These are phyloP conservation scores for Copidosoma aretas DNA, from an alignment of 2,888 invertebrate species.

Conservation along the genomic window DNA sequence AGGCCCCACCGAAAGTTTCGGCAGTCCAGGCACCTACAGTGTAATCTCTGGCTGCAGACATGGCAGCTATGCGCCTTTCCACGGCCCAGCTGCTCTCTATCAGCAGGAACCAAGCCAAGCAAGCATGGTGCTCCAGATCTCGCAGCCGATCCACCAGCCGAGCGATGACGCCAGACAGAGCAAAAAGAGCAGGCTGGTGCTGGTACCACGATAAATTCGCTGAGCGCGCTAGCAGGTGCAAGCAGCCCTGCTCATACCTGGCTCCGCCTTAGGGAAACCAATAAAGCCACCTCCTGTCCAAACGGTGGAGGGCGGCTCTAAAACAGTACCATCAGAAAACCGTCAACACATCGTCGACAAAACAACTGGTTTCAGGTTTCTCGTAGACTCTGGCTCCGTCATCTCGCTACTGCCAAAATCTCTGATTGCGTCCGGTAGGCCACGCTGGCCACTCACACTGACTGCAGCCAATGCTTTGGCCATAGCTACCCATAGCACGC, in stretches of 20 bases:
- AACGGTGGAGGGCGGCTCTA: not conserved
- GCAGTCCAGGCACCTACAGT: not conserved
- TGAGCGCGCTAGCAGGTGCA: not conserved
- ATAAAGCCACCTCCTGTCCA: not conserved
- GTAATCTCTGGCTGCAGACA: not conserved
- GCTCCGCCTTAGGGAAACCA: not conserved
- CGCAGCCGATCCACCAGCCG: not conserved
- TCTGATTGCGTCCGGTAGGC: not conserved
- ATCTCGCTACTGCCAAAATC: conserved; percentile 4
- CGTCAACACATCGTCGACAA: conserved; percentile 14
- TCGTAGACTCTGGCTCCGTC: conserved; percentile 18
- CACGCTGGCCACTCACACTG: conserved; percentile 44
- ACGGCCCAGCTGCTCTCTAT: not conserved
- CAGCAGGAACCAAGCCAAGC: not conserved
- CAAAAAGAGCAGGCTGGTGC: not conserved
- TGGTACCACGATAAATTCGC: not conserved
- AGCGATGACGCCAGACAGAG: not conserved
- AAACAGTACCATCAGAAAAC: not conserved
- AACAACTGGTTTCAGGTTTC: not conserved
- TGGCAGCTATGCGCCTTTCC: not conserved
- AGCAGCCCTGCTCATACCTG: not conserved
- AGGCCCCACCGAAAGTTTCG: not conserved
- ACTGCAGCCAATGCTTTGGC: conserved; percentile 52
- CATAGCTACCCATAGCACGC: conserved; percentile 51
- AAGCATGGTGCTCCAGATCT: not conserved